phyloP scores from a whole-genome alignment of 2,888 invertebrate genomes.

The Malthinus flaveolus region DNA sequence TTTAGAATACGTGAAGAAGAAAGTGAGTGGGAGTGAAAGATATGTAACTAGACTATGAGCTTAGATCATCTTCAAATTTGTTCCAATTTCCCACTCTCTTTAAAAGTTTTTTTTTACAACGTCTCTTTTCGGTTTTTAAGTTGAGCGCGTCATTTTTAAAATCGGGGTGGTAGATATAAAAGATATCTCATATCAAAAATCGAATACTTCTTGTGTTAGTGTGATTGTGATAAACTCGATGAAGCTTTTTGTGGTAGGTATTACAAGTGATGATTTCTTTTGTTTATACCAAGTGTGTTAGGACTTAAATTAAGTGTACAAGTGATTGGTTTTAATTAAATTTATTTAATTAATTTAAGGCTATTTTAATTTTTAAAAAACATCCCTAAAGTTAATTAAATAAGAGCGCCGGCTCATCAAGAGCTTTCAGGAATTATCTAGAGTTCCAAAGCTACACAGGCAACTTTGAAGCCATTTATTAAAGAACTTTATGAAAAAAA shows the following conservation, averaged over 20 bases:
- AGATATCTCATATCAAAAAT: constrained; percentile 1
- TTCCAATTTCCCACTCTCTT: constrained; percentile 20
- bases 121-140: not conserved
- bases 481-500: too few relatives aligned
- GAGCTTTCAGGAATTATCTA: too few relatives aligned
- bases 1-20: constrained; percentile 16
- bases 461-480: too few relatives aligned
- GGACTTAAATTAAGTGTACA: not conserved
- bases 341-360: too few relatives aligned
- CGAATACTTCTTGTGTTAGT: constrained; percentile 19
- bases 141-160: not conserved
- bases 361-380: too few relatives aligned
- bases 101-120: not conserved
- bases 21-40: constrained; percentile 18
- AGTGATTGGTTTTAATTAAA: too few relatives aligned
- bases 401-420: too few relatives aligned
- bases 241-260: constrained; percentile 25
- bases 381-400: too few relatives aligned
- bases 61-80: constrained; percentile 24
- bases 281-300: not conserved
- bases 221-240: constrained; percentile 16
- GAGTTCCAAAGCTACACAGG: too few relatives aligned
- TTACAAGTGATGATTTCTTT: not conserved
- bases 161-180: constrained; percentile 23
- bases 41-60: constrained; percentile 17